Evolutionary conservation across 2,888 invertebrate species (phyloP), one percentile per base, ranked within the genome.

Genomic region (Drosophila vallismaia): DNA sequence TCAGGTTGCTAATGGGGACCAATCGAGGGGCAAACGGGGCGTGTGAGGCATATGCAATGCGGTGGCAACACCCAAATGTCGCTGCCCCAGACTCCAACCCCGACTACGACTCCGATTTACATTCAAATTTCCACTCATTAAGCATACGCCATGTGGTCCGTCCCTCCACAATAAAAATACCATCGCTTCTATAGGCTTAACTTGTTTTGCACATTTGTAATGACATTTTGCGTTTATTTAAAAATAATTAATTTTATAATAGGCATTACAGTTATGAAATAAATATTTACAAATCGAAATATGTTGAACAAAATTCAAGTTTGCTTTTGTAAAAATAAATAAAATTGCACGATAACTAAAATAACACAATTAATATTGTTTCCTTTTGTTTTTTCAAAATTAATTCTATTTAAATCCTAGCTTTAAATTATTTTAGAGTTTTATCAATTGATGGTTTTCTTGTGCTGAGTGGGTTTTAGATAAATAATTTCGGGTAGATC

Each of bases 281-380:
- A 90, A 90, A 90, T 91, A 91, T 91, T 91, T 90, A 91, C 90
- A 90, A 90, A 86, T 64, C 81, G 76, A 87, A 86, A 77, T 79
- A 74, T 83, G 71, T 81, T 81, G 63, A 64, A 72, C 75, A 80
- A 70, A 71, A 77, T 79, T 75, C 77, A 69, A 76, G 66, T 72
- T 54, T 69, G 63, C 50, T 69, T 71, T 78, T 84, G 84, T 64
- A 64, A 58, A 84, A 76, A 79, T 79, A 81, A 84, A 79, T 83
- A 87, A 72, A 86, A 86, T 85, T 85, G 85, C 85, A 86, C 87
- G 77, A 73, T 77, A 78, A 78, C 54, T 73, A 79, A 78, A 77
- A 81, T 77, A 74, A 79, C 63, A 76, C 73, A 81, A 76, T 46
- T 40, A 66, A 66, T 62, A 64, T 63, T 63, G 63, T 64, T 29